Evolutionary conservation across 2,888 invertebrate species (phyloP), one percentile per base, ranked within the genome.

Genomic region (Hemicrepidius hirtus): DNA sequence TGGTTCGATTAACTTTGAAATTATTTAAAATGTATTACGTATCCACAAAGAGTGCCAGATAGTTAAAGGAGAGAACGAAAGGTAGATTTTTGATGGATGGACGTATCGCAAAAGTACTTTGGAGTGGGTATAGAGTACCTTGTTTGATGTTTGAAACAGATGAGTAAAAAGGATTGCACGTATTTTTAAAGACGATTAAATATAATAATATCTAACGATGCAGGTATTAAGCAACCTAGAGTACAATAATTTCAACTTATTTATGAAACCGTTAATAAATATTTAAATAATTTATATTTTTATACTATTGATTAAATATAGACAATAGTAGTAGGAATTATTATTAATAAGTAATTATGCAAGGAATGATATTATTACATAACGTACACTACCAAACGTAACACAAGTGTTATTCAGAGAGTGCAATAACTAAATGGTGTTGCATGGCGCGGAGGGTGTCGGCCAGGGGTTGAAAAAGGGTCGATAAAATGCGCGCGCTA

Each of bases 381-480:
- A 87, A 87, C 88, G 88, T 87, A 87, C 87, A 88, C 87, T 88
- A 88, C 88, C 88, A 88, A 89, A 89, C 88, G 88, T 88, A 89
- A 89, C 89, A 89, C 89, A 89, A 89, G 88, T 89, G 88, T 88
- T 88, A 88, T 88, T 88, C 88, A 88, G 88, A 88, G 88, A 88
- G 89, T 89, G 88, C 89, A 88, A 88, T 88, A 89, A 89, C 89
- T 89, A 89, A 89, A 89, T 90, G 89, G 88, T 87, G 86, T 86
- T 85, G 86, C 85, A 85, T 86, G 84, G 87, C 85, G 84, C 83
- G 83, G 85, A 85, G 85, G 86, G 90, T 90, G 85, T 90, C 90
- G 85, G 84, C 86, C 82, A 83, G 84, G 84, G 85, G 84, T 84
- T 82, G 84, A 5, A 87, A 86, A 24, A 87, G 87, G 84, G 85